phyloP scores from a whole-genome alignment of 2,797 vertebrate genomes.

The Protosalanx chinensis region DNA sequence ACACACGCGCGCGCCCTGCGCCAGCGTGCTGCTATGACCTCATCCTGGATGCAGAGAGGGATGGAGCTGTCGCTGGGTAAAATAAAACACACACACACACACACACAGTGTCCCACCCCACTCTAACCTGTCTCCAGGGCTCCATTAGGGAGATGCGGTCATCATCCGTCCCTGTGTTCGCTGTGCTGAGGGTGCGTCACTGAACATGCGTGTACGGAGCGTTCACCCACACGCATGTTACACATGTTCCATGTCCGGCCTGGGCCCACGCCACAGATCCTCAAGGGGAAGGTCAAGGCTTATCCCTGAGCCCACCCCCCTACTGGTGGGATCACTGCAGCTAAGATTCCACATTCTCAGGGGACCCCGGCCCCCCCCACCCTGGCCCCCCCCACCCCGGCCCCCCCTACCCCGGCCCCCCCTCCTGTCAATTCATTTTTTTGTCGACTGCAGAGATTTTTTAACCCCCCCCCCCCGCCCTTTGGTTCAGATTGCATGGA shows the following conservation, averaged over 20 bases:
- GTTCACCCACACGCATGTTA: not conserved
- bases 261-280: not conserved
- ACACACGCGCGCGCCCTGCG: not conserved
- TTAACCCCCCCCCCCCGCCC: not conserved
- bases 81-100: not conserved
- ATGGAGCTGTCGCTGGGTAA: slow-evolving; percentile 21
- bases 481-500: slow-evolving; percentile 27
- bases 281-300: not conserved
- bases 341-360: not conserved
- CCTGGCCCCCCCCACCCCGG: too few relatives aligned
- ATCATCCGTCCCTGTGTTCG: slow-evolving; percentile 16
- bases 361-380: not conserved
- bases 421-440: not conserved
- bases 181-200: slow-evolving; percentile 12
- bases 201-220: too few relatives aligned
- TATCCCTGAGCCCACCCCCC: not conserved
- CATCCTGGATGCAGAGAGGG: slow-evolving; percentile 20
- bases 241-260: not conserved
- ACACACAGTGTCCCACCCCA: not conserved
- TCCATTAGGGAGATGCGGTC: slow-evolving; percentile 28
- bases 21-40: not conserved
- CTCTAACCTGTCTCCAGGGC: slow-evolving; percentile 15
- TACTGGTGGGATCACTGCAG: not conserved
- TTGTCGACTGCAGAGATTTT: not conserved
- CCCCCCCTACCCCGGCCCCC: too few relatives aligned